Conservation (phyloP, 1,140 invertebrate species). For the Cydia splendana region DNA sequence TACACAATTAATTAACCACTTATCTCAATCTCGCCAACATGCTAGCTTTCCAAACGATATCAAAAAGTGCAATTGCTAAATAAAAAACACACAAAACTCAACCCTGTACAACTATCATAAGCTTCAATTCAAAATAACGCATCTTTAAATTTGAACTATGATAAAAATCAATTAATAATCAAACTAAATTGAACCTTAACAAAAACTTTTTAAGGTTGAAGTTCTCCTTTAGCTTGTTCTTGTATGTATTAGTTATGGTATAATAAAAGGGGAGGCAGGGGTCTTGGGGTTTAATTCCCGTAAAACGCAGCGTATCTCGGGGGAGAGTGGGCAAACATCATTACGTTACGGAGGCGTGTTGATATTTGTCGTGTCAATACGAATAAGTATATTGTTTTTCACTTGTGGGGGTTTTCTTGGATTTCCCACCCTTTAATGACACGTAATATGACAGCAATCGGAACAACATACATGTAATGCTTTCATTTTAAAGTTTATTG, state of each 20-base stretch:
- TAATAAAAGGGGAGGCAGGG: constrained; percentile 18
- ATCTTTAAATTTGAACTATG: background rate
- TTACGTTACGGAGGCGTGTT: constrained; percentile 46
- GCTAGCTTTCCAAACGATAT: background rate
- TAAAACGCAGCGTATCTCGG: constrained; percentile 67
- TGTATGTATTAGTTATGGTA: constrained; percentile 21
- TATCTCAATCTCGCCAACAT: constrained; percentile 24
- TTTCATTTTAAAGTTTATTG: background rate
- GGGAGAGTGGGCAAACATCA: constrained; percentile 67
- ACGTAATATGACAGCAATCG: background rate
- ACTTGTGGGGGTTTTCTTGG: background rate
- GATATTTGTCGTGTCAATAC: constrained; percentile 35
- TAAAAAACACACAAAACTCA: background rate
- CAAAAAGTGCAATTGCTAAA: constrained; percentile 21
- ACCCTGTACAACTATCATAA: background rate
- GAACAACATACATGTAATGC: background rate
- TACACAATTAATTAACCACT: constrained; percentile 23
- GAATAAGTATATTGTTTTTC: constrained; percentile 30
- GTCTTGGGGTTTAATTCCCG: constrained; percentile 61
- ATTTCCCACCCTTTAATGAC: constrained; percentile 1
- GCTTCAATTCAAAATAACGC: background rate
- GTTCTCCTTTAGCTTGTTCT: background rate
- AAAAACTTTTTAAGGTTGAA: background rate
- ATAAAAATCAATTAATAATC: background rate
- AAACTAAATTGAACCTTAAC: background rate